These are phyloP conservation scores for Hydropsyche tenuis DNA, from an alignment of 1,140 invertebrate genomes.

Conservation along the genomic window DNA sequence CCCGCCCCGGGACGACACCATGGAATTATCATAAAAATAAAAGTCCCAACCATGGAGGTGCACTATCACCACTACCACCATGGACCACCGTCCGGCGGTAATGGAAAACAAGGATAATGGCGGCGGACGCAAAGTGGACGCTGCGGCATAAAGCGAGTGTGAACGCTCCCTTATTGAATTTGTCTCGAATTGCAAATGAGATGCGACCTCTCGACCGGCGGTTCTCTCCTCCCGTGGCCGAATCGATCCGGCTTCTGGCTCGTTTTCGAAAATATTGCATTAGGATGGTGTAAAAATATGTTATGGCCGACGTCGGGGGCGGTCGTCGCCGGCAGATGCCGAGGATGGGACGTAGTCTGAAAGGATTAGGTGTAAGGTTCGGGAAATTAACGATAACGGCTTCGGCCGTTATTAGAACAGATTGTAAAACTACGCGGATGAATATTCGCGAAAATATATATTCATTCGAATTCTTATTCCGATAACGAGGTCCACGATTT, in stretches of 20 bases:
- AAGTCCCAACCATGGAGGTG: conserved; percentile 13
- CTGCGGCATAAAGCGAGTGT: conserved; percentile 44
- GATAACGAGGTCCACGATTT: not conserved
- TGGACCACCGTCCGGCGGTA: conserved; percentile 34
- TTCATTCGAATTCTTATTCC: too few relatives aligned
- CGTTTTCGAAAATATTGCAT: conserved; percentile 1
- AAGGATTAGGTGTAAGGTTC: too few relatives aligned
- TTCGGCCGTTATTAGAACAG: too few relatives aligned
- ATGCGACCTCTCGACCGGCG: conserved; percentile 21
- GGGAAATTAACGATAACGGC: too few relatives aligned
- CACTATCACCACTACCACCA: not conserved
- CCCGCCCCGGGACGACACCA: conserved; percentile 14
- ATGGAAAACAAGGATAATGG: conserved; percentile 49
- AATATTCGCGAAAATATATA: too few relatives aligned
- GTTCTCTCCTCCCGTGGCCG: not conserved
- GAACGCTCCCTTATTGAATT: conserved; percentile 49
- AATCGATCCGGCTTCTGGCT: not conserved
- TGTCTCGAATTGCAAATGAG: conserved; percentile 50
- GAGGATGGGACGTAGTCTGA: too few relatives aligned
- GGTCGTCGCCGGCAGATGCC: too few relatives aligned
- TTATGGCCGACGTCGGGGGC: too few relatives aligned
- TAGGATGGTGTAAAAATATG: not conserved
- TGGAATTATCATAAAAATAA: conserved; percentile 47
- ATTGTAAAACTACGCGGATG: too few relatives aligned
- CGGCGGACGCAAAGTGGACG: conserved; percentile 47